Evolutionary conservation across 2,797 vertebrate species (phyloP), one percentile per base, ranked within the genome.

Genomic region (Choloepus didactylus): DNA sequence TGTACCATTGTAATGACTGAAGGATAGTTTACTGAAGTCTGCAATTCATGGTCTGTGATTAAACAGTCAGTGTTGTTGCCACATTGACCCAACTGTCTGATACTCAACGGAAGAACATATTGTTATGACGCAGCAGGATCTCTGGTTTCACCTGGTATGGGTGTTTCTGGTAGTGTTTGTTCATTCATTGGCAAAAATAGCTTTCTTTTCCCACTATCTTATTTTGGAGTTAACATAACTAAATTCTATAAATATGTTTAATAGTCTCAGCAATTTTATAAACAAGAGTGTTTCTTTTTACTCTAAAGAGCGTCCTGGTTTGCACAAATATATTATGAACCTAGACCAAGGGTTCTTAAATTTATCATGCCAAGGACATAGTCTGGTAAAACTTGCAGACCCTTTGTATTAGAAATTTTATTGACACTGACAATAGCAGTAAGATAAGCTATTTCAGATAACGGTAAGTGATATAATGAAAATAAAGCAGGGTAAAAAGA

Each of bases 231-330:
- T 35, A 60, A 91, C 4, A 10, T 86, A 25, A 0, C 2, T 44
- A 85, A 91, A 69, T 23, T 89, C 35, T 15, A 88, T 91, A 90
- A 54, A 60, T 77, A 41, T 38, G 38, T 67, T 89, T 66, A 46
- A 73, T 69, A 38, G 14, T 56, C 11, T 70, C 18, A 72, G 15
- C 12, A 41, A 82, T 16, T 81, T 29, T 73, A 41, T 82, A 54
- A 46, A 62, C 73, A 54, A 49, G 7, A 25, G 9, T 79, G 2
- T 21, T 62, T 72, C 29, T 38, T 46, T 8, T 96, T 62, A 64
- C 92, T 69, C 79, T 29, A 21, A 95, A 70, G 75, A 21, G 1
- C 64, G 9, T 56, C 29, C 4, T 46, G 4, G 1, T 79, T 91
- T 64, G 2, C 16, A 9, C 23, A 59, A 41, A 88, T 49, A 44